A percentile compares a stretch with the other conserved stretches of the same genome.
Evolutionary conservation across 1,140 invertebrate genomes (phyloP).

Genomic region (Epicauta chinensis): DNA sequence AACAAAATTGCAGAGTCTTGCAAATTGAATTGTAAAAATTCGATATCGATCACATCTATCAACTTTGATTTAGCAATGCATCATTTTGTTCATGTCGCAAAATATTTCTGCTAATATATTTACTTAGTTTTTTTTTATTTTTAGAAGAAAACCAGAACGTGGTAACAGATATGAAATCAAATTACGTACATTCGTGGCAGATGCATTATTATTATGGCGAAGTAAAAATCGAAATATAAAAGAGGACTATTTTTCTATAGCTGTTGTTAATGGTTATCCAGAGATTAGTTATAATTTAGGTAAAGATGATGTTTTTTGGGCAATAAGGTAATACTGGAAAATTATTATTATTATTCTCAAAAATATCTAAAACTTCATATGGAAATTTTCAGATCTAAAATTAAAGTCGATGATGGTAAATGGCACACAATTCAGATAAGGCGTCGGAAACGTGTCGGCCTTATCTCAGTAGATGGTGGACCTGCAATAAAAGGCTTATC

Average conservation of each 20-base stretch:
- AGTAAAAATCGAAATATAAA: constrained; percentile 42
- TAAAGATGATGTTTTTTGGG: constrained; percentile 48
- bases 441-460: constrained; percentile 60
- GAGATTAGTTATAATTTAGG: constrained; percentile 61
- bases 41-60: too few species aligned
- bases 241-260: constrained; percentile 55
- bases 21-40: too few species aligned
- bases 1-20: too few species aligned
- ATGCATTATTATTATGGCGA: constrained; percentile 65
- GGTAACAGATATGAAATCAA: constrained; percentile 65
- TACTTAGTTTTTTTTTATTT: background rate
- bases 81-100: too few species aligned
- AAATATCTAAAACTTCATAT: background rate
- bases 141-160: constrained; percentile 55
- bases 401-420: constrained; percentile 59
- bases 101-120: too few species aligned
- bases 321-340: constrained; percentile 43
- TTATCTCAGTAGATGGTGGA: constrained; percentile 62
- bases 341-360: background rate
- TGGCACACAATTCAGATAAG: constrained; percentile 66
- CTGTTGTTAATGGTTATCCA: constrained; percentile 54
- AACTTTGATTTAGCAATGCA: too few species aligned
- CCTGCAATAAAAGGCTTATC: constrained; percentile 56
- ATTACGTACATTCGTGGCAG: constrained; percentile 57
- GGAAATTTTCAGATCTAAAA: constrained; percentile 46